Base-by-base conservation (phyloP, 2,888 invertebrate genomes). In the Anticlea derivata region DNA sequence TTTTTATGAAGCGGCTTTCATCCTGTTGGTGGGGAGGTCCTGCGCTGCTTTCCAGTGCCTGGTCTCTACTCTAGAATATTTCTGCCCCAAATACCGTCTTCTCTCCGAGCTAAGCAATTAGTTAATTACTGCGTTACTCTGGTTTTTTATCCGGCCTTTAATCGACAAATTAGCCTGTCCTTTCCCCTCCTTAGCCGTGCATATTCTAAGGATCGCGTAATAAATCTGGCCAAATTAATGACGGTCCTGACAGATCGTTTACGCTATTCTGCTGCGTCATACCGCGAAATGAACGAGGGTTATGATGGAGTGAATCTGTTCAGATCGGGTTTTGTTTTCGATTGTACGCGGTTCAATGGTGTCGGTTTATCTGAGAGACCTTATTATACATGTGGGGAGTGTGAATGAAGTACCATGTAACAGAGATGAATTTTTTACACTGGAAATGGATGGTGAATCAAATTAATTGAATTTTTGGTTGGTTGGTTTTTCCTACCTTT, bases 191-290 rank as follows among this genome's bases (percentile, higher is more conserved):
- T 49, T 53, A 44, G 1, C 30, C 31, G 22, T 60, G 60, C 71
- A 68, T 68, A 73, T 72, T 78, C 77, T 77, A 66, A 74, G 74
- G 71, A 70, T 79, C 68, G 53, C 47, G 75, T 83, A 86, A 88
- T 87, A 87, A 88, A 87, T 89, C 86, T 82, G 70, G 70, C 52
- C 73, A 80, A 84, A 89, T 89, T 87, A 89, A 87, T 87, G 83
- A 65, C 76, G 69, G 72, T 68, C 53, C 84, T 77, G 87, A 85
- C 88, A 81, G 85, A 87, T 83, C 88, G 86, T 83, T 89, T 86
- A 86, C 73, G 72, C 61, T 65, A 76, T 83, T 80, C 75, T 67
- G 82, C 86, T 61, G 65, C 75, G 84, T 89, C 89, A 89, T 75
- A 82, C 69, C 69, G 61, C 65, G 73, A 77, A 87, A 86, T 83